Base-by-base conservation (phyloP, 2,113 vertebrate species). In the Phyllostomus hastatus region DNA sequence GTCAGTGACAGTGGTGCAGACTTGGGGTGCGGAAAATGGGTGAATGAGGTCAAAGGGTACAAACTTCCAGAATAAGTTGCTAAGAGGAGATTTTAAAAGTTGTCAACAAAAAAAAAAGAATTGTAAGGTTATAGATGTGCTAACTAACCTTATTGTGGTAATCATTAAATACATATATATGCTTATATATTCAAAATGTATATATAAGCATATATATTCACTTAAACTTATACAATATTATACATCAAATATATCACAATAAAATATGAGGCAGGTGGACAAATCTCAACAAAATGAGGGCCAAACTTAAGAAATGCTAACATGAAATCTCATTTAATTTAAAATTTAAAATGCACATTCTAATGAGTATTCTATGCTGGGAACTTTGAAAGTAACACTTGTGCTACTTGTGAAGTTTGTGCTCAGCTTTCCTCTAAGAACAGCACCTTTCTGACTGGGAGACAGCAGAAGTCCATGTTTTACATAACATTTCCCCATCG, bases 361-460 rank as follows among this genome's bases (percentile, higher is more conserved):
- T 72, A 46, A 94, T 83, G 24, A 79, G 16, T 64, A 24, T 1
- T 35, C 4, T 64, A 26, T 33, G 20, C 52, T 97, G 84, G 90
- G 88, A 76, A 31, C 4, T 83, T 92, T 92, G 82, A 90, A 97
- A 81, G 84, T 94, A 96, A 94, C 50, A 66, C 0, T 0, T 61
- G 0, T 19, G 64, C 97, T 96, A 72, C 31, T 73, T 75, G 24
- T 91, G 0, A 81, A 89, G 79, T 92, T 69, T 96, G 26, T 46
- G 19, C 7, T 93, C 48, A 11, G 11, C 72, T 97, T 97, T 82
- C 33, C 10, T 93, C 79, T 79, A 15, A 90, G 16, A 66, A 3
- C 0, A 0, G 10, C 54, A 7, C 12, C 61, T 81, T 9, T 22
- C 76, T 81, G 24, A 64, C 33, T 35, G 28, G 35, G 16, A 88